These are phyloP conservation scores for Rousettus madagascariensis DNA, from an alignment of 2,797 vertebrate genomes.

Conservation along the genomic window DNA sequence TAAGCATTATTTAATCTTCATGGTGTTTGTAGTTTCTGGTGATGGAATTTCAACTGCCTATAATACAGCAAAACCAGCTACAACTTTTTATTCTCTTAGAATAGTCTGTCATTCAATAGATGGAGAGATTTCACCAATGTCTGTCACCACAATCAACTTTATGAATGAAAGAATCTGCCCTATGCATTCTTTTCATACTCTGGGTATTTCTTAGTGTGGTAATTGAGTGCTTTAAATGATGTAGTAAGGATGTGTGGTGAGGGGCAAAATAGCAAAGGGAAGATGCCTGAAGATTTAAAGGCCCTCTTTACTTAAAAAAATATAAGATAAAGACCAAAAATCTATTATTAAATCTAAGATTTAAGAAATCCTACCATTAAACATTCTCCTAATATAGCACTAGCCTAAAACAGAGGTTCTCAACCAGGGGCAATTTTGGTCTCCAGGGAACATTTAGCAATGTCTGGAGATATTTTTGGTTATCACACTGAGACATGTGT, in stretches of 20 bases:
- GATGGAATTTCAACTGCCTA: neutral
- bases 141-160: constrained; percentile 19
- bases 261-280: neutral
- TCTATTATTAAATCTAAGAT: constrained; percentile 15
- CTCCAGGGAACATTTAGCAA: neutral
- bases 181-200: constrained; percentile 31
- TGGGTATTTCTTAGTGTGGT: neutral
- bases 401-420: constrained; percentile 19
- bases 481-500: neutral
- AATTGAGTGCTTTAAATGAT: constrained; percentile 17
- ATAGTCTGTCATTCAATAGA: neutral
- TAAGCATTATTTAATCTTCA: constrained; percentile 25
- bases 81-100: neutral
- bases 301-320: constrained; percentile 20
- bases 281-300: neutral
- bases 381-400: neutral
- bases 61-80: constrained; percentile 3
- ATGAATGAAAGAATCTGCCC: neutral
- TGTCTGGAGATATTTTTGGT: neutral
- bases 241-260: neutral
- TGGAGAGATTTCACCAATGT: constrained; percentile 5
- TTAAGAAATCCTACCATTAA: constrained; percentile 32
- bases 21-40: neutral
- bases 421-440: neutral
- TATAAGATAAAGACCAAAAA: neutral